Evolutionary conservation across 92 coral and sea anemone species (phyloP), one percentile per base, ranked within the genome.

Genomic region (Parazoanthus swiftii): DNA sequence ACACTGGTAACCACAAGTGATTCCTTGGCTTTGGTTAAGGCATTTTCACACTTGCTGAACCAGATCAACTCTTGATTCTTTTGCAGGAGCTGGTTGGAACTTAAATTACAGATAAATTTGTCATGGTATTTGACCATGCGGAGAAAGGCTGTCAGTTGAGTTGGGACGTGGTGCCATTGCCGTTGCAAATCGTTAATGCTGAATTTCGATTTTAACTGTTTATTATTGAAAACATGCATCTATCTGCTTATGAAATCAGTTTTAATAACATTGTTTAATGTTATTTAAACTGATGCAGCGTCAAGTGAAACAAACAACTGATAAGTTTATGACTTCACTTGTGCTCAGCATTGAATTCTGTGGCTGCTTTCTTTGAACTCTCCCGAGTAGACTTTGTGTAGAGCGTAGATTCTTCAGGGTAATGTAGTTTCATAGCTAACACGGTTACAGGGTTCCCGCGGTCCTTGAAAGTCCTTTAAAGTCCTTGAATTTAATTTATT

Each of bases 21-120:
- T 4, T 63, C 81, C 86, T 91, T 82, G 20, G 91, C 86, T 18
- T 9, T 13, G 33, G 0, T 82, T 4, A 25, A 91, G 8, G 75
- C 16, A 4, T 44, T 9, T n/a, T 38, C 35, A 35, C 88, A 33
- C 50, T 85, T 23, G 7, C 21, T 51, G 7, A 76, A 80, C 85
- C 85, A 80, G 20, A 8, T 80, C 1, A 35, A 80, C 29, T 39
- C 7, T 80, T 50, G 66, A 38, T 26, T 67, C 70, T 81, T 81
- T 58, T 7, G 26, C 33, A 81, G 72, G 70, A 81, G 72, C 16
- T 81, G 86, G 70, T 81, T 72, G 43, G 89, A 50, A 51, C 89
- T 85, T 11, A 70, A 16, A 48, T 65, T 85, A 11, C 29, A 63
- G 68, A 85, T 85, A 39, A 72, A 92, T 77, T 88, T 92, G 79